Evolutionary conservation across 2,797 vertebrate genomes (phyloP).

Genomic region (Gymnothorax reevesii): DNA sequence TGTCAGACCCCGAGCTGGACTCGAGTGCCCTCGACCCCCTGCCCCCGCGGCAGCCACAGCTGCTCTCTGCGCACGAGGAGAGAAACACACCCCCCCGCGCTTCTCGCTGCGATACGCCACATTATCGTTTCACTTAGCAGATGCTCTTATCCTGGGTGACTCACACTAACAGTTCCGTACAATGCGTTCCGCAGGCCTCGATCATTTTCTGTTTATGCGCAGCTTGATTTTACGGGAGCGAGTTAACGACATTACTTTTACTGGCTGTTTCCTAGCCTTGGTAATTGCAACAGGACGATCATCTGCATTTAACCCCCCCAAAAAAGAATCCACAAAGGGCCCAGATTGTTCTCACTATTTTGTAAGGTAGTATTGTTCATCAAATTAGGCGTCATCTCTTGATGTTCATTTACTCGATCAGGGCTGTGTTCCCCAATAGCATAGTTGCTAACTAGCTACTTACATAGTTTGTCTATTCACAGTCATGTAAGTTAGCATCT

Average conservation of each 20-base stretch:
- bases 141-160: conserved; percentile 12
- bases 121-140: conserved; percentile 19
- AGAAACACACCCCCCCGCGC: neutral
- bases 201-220: neutral
- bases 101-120: conserved; percentile 1
- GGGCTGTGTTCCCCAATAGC: too few relatives aligned
- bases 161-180: conserved; percentile 11
- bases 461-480: too few relatives aligned
- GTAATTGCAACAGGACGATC: neutral
- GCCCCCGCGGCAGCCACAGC: too few relatives aligned
- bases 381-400: neutral
- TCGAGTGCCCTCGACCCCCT: conserved; percentile 46
- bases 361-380: neutral
- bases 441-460: too few relatives aligned
- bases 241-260: neutral
- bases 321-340: neutral
- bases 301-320: neutral
- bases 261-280: neutral
- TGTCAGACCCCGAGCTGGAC: conserved; percentile 69
- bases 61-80: neutral
- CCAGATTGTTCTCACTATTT: neutral
- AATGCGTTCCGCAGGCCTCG: neutral
- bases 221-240: neutral
- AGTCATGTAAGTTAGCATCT: too few relatives aligned
- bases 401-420: neutral